Evolutionary conservation across 2,888 invertebrate genomes (phyloP).

Genomic region (Lasioglossum lativentre): DNA sequence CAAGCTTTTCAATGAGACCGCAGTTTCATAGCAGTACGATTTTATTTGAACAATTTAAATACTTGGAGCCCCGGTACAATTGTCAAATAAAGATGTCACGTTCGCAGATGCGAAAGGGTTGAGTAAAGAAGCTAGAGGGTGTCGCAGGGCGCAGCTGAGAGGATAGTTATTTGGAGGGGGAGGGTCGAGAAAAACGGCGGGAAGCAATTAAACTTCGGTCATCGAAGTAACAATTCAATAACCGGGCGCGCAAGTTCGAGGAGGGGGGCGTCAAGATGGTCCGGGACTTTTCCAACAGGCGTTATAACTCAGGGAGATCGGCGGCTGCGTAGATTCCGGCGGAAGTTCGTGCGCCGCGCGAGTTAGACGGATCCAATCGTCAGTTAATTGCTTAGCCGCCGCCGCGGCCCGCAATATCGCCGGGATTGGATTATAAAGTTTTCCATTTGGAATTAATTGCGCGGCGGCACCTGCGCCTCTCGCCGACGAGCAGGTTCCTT

Average conservation of each 20-base stretch:
- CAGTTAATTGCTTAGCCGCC: constrained; percentile 79
- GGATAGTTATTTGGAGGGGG: not conserved
- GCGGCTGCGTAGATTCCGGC: constrained; percentile 35
- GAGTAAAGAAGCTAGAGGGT: not conserved
- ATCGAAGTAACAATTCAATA: constrained; percentile 13
- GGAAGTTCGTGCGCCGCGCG: constrained; percentile 52
- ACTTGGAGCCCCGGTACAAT: not conserved
- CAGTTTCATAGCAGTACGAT: not conserved
- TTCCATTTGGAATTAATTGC: constrained; percentile 75
- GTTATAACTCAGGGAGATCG: constrained; percentile 40
- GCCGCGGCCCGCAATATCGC: constrained; percentile 73
- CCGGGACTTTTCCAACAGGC: constrained; percentile 9
- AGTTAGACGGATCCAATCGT: constrained; percentile 78
- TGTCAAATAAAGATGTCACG: not conserved
- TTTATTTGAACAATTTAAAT: not conserved
- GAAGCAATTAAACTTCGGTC: constrained; percentile 26
- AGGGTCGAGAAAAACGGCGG: not conserved
- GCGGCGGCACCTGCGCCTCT: constrained; percentile 65
- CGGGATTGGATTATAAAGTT: constrained; percentile 76
- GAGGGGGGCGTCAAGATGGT: not conserved
- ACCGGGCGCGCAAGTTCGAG: not conserved
- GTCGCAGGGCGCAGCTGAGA: not conserved
- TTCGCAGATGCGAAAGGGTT: not conserved
- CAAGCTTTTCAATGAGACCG: not conserved
- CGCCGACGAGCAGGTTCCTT: constrained; percentile 9